Percentiles rank a stretch among this genome's conserved stretches.
phyloP scores from a whole-genome alignment of 2,797 vertebrate species.

The Gastrophryne carolinensis region DNA sequence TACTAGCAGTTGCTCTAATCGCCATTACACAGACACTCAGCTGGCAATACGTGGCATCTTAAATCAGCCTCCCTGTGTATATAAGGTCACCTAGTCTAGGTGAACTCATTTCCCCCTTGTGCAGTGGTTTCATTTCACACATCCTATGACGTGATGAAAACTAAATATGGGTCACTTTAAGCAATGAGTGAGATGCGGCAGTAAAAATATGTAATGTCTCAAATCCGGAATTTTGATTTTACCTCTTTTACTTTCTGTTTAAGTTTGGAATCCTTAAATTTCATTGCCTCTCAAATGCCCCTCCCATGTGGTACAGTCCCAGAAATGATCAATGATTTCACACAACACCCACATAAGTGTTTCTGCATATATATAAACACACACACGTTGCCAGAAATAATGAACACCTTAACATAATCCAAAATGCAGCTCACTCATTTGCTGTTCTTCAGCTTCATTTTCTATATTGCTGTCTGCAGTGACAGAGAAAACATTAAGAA shows the following conservation, averaged over 20 bases:
- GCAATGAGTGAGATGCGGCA: neutral
- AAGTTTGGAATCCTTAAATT: neutral
- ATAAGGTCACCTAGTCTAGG: too few species aligned
- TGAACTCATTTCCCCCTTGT: too few species aligned
- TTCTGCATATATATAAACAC: conserved; percentile 32
- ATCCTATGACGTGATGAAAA: neutral
- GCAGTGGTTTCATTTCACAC: too few species aligned
- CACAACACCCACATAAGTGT: conserved; percentile 27
- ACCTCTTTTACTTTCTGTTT: conserved; percentile 31
- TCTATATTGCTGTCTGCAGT: conserved; percentile 1
- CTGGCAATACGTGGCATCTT: too few species aligned
- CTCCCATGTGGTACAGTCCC: neutral
- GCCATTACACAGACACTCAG: too few species aligned
- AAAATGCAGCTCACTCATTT: conserved; percentile 32
- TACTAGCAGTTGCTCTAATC: too few species aligned
- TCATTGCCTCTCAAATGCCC: neutral
- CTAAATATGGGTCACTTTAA: conserved; percentile 6
- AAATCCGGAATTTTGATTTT: conserved; percentile 36
- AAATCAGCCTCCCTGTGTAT: too few species aligned
- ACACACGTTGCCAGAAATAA: conserved; percentile 25
- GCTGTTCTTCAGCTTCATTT: conserved; percentile 6
- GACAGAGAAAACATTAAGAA: neutral
- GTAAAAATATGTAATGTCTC: conserved; percentile 13
- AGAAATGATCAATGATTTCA: neutral
- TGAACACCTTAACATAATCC: neutral